phyloP scores from a whole-genome alignment of 2,797 vertebrate genomes.

The Intellagama lesueurii region DNA sequence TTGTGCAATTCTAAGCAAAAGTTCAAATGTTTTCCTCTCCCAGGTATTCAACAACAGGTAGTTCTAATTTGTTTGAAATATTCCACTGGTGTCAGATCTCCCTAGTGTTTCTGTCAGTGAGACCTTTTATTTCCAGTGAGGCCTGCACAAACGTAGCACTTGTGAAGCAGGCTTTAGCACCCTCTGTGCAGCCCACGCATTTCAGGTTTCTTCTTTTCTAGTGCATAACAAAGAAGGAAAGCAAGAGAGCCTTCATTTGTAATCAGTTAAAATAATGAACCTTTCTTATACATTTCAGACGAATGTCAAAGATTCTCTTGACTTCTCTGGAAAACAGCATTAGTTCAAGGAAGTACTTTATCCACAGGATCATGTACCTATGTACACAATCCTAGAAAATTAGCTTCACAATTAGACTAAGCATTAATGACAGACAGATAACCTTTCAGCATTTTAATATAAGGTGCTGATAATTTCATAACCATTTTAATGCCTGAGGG shows the following conservation, averaged over 20 bases:
- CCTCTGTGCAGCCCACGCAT: not conserved
- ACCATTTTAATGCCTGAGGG: not conserved
- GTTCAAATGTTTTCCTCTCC: conserved; percentile 14
- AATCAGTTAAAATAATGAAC: not conserved
- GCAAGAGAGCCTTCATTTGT: not conserved
- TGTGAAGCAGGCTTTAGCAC: not conserved
- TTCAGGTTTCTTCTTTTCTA: not conserved
- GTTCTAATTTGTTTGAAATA: conserved; percentile 15
- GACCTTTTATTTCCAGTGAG: conserved; percentile 12
- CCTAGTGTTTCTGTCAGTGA: not conserved
- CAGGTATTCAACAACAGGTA: not conserved
- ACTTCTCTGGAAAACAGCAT: not conserved
- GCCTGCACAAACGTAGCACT: not conserved
- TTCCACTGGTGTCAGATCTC: not conserved
- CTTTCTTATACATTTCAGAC: not conserved
- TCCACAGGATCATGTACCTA: not conserved
- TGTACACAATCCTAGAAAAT: not conserved
- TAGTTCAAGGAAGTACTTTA: not conserved
- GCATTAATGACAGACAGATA: not conserved
- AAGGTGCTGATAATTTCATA: conserved; percentile 29
- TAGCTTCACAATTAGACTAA: not conserved
- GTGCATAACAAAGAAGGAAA: not conserved
- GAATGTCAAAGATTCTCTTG: not conserved
- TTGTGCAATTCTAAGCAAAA: not conserved
- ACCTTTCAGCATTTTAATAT: not conserved